Percentiles rank a stretch among this genome's conserved stretches.
These are phyloP conservation scores for Gouania willdenowi DNA, from an alignment of 2,797 vertebrate genomes.

Conservation along the genomic window DNA sequence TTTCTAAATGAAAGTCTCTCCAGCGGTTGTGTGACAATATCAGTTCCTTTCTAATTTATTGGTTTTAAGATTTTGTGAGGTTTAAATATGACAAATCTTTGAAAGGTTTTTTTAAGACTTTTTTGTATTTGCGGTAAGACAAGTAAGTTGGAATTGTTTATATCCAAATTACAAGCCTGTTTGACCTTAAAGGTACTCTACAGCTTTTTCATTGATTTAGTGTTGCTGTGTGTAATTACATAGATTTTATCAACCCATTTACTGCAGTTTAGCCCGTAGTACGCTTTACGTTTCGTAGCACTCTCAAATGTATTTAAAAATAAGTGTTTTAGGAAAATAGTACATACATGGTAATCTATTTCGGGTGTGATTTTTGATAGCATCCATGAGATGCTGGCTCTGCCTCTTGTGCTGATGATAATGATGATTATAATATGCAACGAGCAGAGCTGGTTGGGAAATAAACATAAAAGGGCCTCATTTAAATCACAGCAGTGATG, in stretches of 20 bases:
- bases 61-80: too few species aligned
- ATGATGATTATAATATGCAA: conserved; percentile 23
- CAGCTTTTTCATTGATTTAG: neutral
- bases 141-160: too few species aligned
- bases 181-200: neutral
- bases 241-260: neutral
- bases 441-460: conserved; percentile 10
- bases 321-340: too few species aligned
- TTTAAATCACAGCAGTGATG: neutral
- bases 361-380: neutral
- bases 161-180: too few species aligned
- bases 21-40: too few species aligned
- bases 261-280: neutral
- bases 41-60: too few species aligned
- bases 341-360: neutral
- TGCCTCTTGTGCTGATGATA: conserved; percentile 13
- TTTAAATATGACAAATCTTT: too few species aligned
- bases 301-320: neutral
- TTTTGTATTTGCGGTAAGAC: too few species aligned
- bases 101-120: too few species aligned
- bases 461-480: conserved; percentile 7
- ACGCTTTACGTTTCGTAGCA: neutral
- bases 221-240: conserved; percentile 5
- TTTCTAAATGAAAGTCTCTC: too few species aligned
- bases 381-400: conserved; percentile 1